These are phyloP conservation scores for Pecten maximus DNA, from an alignment of 2,888 invertebrate species.

Conservation along the genomic window DNA sequence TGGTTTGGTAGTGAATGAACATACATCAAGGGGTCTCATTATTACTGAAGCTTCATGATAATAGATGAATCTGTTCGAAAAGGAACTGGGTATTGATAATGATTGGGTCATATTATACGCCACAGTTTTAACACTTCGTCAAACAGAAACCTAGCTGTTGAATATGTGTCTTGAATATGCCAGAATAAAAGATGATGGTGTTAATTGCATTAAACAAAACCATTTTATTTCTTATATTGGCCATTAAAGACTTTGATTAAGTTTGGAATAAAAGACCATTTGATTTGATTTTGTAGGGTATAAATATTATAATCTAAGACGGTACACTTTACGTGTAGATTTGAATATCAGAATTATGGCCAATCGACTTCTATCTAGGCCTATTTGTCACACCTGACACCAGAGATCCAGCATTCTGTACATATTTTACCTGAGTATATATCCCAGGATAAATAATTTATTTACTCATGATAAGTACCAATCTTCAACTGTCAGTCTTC, in stretches of 20 bases:
- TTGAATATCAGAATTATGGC: neutral
- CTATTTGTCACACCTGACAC: neutral
- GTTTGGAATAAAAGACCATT: neutral
- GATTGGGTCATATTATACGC: no score
- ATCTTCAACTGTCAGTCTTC: slow-evolving; percentile 17
- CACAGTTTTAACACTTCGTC: no score
- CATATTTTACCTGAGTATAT: neutral
- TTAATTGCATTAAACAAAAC: no score
- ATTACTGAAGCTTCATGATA: no score
- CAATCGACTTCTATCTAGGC: neutral
- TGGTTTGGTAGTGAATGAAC: no score
- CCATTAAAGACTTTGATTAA: neutral
- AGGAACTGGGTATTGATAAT: no score
- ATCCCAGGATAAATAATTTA: neutral
- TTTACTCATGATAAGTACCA: slow-evolving; percentile 12
- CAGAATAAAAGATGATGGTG: no score
- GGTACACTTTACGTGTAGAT: neutral
- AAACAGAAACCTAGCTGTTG: no score
- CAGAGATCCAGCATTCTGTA: neutral
- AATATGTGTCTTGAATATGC: no score
- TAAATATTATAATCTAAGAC: neutral
- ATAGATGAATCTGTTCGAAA: no score
- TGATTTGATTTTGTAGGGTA: neutral
- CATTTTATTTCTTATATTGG: no score
- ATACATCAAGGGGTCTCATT: no score